Evolutionary conservation across 2,888 invertebrate species (phyloP), one percentile per base, ranked within the genome.

Genomic region (Achlya flavicornis): DNA sequence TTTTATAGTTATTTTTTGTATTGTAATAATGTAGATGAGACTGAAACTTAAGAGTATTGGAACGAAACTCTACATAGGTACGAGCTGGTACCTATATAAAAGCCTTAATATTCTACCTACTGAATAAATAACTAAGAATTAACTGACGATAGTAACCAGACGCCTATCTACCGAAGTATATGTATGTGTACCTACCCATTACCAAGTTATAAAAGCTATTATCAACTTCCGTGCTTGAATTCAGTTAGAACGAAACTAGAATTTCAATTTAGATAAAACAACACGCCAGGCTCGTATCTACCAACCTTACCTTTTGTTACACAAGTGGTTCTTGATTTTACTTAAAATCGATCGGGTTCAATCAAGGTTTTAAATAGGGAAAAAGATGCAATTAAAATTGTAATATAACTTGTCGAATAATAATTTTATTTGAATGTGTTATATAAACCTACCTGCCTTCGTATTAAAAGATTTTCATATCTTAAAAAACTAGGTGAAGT

Each of bases 191-290:
- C 12, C 41, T 41, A 60, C 41, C 60, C 60, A 60, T 60, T 60
- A 66, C 43, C 38, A 59, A 63, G 59, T 67, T 66, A 67, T 67
- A 69, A 68, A 66, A 58, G 60, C 59, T 64, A 71, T 77, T 76
- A 77, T 77, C 77, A 68, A 68, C 63, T 67, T 74, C 74, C 77
- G 78, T 78, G 77, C 70, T 71, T 66, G 67, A 71, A 73, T 74
- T 69, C 78, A 77, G 75, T 78, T 76, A 75, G 59, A 59, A 60
- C 60, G 73, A 74, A 74, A 78, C 71, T 70, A 70, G 73, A 77
- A 77, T 76, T 77, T 74, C 75, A 77, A 76, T 78, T 80, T 77
- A 80, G 79, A 79, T 80, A 78, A 63, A 61, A 41, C 12, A 53
- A 53, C 63, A 63, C 62, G 63, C 53, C 19, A 61, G 58, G 19